Conservation (phyloP, 2,113 vertebrate species). For the Hepsetus odoe region DNA sequence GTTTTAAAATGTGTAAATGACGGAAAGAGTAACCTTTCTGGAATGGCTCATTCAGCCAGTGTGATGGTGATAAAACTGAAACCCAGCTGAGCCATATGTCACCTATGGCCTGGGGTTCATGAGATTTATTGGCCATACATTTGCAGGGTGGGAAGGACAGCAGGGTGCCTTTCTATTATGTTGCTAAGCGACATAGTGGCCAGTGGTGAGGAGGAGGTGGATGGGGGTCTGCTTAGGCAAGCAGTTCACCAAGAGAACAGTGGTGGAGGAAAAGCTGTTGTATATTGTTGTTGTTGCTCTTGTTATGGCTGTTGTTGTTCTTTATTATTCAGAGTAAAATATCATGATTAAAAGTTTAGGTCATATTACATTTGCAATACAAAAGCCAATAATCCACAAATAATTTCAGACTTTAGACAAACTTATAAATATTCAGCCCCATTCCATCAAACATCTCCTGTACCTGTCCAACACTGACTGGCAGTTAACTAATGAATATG, state of each 20-base stretch:
- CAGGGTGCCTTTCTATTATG: background rate
- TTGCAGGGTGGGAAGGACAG: background rate
- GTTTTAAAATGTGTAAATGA: background rate
- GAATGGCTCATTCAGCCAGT: background rate
- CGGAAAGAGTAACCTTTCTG: background rate
- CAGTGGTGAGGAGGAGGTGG: background rate
- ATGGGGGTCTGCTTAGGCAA: background rate
- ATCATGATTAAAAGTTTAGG: no score
- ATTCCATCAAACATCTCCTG: background rate
- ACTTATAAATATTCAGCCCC: no score
- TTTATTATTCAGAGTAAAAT: no score
- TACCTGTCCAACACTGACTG: background rate
- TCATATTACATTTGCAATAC: background rate
- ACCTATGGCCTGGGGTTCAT: background rate
- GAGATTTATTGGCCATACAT: background rate
- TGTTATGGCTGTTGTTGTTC: no score
- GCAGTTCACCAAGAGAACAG: slow-evolving; percentile 5
- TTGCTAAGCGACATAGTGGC: background rate
- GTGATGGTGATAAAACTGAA: background rate
- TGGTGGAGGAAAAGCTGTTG: background rate
- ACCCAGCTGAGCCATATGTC: slow-evolving; percentile 35
- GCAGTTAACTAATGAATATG: background rate
- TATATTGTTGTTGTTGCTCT: no score
- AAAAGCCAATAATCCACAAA: no score
- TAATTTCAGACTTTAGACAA: no score